phyloP scores from a whole-genome alignment of 2,113 vertebrate genomes.

The Thryonomys swinderianus region DNA sequence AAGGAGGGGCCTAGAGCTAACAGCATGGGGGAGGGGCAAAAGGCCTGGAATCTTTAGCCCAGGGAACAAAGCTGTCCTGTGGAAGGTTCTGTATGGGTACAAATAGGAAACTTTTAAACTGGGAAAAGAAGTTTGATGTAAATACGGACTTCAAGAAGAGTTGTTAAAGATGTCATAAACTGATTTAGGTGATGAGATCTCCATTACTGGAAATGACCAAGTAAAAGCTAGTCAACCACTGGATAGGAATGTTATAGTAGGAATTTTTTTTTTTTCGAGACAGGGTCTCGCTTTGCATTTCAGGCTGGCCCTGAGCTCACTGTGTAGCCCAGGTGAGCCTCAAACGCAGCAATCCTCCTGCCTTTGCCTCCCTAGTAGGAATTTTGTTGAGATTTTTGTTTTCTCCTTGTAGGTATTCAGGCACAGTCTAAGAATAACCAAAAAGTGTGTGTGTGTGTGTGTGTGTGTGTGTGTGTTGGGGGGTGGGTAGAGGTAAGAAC shows the following conservation, averaged over 20 bases:
- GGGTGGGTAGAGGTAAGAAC: too few species aligned
- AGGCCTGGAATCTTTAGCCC: neutral
- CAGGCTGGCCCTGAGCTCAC: too few species aligned
- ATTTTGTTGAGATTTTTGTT: neutral
- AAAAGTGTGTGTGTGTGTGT: neutral
- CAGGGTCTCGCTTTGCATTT: too few species aligned
- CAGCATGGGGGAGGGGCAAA: neutral
- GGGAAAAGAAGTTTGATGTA: neutral
- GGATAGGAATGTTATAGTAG: neutral
- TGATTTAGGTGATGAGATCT: neutral
- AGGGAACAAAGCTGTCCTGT: neutral
- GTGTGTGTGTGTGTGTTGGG: too few species aligned
- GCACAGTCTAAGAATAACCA: neutral
- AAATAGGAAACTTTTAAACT: neutral
- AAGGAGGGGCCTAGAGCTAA: neutral
- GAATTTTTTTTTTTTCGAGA: too few species aligned
- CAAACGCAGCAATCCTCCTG: too few species aligned
- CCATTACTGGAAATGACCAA: neutral
- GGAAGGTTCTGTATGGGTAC: neutral
- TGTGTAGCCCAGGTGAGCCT: too few species aligned
- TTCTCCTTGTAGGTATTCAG: conserved; percentile 19
- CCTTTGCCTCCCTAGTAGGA: too few species aligned
- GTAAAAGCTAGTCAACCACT: neutral
- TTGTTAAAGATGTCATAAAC: neutral
- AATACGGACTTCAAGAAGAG: neutral